Percentiles rank a stretch among this genome's conserved stretches.
Evolutionary conservation across 2,888 invertebrate genomes (phyloP).

Genomic region (Campoplex nolae): DNA sequence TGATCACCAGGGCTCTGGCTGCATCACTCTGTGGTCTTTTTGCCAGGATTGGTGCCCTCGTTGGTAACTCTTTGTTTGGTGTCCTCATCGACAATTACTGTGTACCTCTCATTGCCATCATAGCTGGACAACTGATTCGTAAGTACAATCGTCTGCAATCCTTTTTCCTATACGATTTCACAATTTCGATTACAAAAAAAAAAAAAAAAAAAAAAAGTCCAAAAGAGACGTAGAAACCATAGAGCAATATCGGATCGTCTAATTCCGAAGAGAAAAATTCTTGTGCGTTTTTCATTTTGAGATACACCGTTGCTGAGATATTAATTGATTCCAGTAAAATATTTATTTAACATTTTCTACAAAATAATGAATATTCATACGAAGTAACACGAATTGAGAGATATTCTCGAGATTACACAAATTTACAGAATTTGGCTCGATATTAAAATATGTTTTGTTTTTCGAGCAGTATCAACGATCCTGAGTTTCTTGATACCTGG

Average conservation of each 20-base stretch:
- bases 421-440: not conserved
- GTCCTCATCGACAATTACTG: slow-evolving; percentile 92
- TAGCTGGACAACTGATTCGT: slow-evolving; percentile 90
- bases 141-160: slow-evolving; percentile 82
- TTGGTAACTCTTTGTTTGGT: slow-evolving; percentile 91
- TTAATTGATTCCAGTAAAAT: not conserved
- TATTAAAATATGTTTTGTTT: not conserved
- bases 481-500: slow-evolving; percentile 46
- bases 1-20: slow-evolving; percentile 85
- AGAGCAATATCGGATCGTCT: not conserved
- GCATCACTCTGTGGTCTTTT: slow-evolving; percentile 90
- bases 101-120: slow-evolving; percentile 85
- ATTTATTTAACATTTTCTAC: too few relatives aligned
- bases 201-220: not conserved
- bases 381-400: too few relatives aligned
- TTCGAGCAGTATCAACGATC: slow-evolving; percentile 22
- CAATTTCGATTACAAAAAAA: not conserved
- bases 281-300: not conserved
- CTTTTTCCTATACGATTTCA: not conserved
- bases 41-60: slow-evolving; percentile 90
- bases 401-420: not conserved
- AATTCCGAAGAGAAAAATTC: not conserved
- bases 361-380: too few relatives aligned
- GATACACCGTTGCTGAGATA: not conserved
- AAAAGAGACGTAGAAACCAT: not conserved